phyloP scores from a whole-genome alignment of 2,888 invertebrate genomes.

The Drosophila ochracea region DNA sequence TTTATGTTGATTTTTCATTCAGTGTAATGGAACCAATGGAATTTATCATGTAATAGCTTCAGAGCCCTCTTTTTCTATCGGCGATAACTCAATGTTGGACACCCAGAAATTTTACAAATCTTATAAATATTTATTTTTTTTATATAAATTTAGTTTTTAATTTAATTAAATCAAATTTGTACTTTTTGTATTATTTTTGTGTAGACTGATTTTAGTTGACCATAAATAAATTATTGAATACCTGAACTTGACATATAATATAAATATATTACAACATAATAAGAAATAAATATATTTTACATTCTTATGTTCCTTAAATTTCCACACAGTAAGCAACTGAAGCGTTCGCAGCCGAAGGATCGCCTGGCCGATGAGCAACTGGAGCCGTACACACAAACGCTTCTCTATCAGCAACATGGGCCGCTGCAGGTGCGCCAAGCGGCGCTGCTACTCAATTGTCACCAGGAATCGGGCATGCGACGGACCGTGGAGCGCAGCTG shows the following conservation, averaged over 20 bases:
- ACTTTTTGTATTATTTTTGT: no score
- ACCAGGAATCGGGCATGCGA: conserved; percentile 91
- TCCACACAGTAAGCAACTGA: conserved; percentile 88
- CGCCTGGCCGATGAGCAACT: conserved; percentile 93
- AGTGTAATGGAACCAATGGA: no score
- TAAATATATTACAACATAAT: neutral
- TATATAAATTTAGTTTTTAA: no score
- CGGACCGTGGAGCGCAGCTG: conserved; percentile 95
- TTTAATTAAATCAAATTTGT: no score
- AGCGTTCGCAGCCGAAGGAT: conserved; percentile 91
- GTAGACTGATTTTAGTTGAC: neutral
- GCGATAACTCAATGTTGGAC: no score
- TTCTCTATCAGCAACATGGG: conserved; percentile 88
- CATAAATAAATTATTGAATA: neutral
- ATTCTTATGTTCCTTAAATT: neutral
- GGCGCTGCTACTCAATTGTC: conserved; percentile 91
- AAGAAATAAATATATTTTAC: neutral
- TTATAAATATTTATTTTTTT: no score
- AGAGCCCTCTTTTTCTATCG: no score
- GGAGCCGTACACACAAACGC: conserved; percentile 90
- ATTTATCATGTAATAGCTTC: no score
- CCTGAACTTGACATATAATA: neutral
- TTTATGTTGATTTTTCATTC: no score
- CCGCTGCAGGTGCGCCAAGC: conserved; percentile 92
- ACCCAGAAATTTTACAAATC: no score